Base-by-base conservation (phyloP, 2,797 vertebrate species). In the Centroberyx gerrardi region DNA sequence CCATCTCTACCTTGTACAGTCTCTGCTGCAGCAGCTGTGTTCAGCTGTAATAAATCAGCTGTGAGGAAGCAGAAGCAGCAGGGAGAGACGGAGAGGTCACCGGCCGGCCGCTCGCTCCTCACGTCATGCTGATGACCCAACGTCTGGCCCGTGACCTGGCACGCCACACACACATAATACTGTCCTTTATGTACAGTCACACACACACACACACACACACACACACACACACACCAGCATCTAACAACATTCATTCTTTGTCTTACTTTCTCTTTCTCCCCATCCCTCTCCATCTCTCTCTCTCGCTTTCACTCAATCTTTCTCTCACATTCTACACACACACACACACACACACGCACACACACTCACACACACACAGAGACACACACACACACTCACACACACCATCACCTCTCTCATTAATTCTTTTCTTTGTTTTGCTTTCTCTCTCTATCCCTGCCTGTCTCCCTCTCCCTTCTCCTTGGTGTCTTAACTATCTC, bases 71-170 rank as follows among this genome's bases (percentile, higher is more conserved):
- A 22, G 22, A 22, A 22, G 22, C 22, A 22, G 22, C 22, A 22
- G 27, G 13, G 9, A 31, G 4, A 56, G 54, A 33, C 13, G 54
- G 13, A 55, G 13, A 55, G 9, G 54, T 56, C 28, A 31, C 13
- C 14, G 53, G 29, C 27, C 15, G 54, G 14, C 54, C 22, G 29
- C 5, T 22, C 40, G 2, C 40, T 51, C 68, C 9, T 81, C 64
- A 72, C 62, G 60, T 84, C 81, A 81, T 9, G 0, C 2, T 22
- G 72, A 72, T 87, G 80, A 86, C 54, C 68, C 22, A 63, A 74
- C 61, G 80, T 17, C 58, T 42, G 8, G 40, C 1, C 46, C 5
- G 46, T 68, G 65, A 76, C 52, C 54, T 68, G 52, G 59, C 65
- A 40, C 29, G 77, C 33, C 62, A 56, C 17, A 40, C 12, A n/a